Evolutionary conservation across 2,797 vertebrate genomes (phyloP).

Genomic region (Cyclura pinguis): DNA sequence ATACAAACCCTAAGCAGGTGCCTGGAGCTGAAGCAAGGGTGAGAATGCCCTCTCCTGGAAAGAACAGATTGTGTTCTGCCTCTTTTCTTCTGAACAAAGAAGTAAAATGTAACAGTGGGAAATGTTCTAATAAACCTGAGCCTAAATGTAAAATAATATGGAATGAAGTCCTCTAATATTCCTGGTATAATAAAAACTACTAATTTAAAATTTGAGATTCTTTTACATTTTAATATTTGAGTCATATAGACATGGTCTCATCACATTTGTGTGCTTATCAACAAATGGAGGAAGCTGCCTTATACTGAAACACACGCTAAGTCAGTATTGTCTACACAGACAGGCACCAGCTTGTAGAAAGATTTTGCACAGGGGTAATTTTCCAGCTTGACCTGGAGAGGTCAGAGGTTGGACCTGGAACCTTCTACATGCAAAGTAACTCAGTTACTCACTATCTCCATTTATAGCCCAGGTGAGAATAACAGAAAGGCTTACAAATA

Average conservation of each 20-base stretch:
- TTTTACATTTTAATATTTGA: background rate
- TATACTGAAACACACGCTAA: background rate
- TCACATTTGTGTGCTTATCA: background rate
- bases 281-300: too few relatives aligned
- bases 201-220: background rate
- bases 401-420: background rate
- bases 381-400: background rate
- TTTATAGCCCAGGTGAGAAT: background rate
- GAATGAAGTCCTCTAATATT: background rate
- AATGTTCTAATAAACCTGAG: background rate
- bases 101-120: background rate
- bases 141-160: background rate
- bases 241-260: background rate
- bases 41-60: constrained; percentile 28
- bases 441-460: background rate
- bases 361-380: background rate
- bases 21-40: background rate
- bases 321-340: background rate
- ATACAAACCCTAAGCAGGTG: background rate
- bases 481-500: background rate
- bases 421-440: background rate
- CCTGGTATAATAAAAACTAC: background rate
- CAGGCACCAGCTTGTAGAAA: background rate
- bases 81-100: background rate
- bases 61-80: background rate